A percentile compares a stretch with the other conserved stretches of the same genome.
Evolutionary conservation across 2,888 invertebrate species (phyloP).

Genomic region (Peribatodes rhomboidaria): DNA sequence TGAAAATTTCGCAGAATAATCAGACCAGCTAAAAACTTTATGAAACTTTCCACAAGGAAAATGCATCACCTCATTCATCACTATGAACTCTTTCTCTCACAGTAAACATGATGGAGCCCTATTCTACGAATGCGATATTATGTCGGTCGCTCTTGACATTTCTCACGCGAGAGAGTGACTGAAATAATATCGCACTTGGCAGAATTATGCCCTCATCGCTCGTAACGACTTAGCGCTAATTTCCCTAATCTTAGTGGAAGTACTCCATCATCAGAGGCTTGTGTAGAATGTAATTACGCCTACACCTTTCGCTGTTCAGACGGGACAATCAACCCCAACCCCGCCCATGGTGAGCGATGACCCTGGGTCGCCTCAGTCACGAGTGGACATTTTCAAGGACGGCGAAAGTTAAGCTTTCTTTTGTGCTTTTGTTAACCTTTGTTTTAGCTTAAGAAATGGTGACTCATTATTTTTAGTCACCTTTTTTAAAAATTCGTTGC

Average conservation of each 20-base stretch:
- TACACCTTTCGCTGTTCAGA: background rate
- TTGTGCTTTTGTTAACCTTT: conserved; percentile 6
- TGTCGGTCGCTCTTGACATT: too few species aligned
- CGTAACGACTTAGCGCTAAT: conserved; percentile 14
- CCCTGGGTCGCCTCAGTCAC: background rate
- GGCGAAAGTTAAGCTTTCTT: background rate
- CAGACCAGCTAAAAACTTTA: too few species aligned
- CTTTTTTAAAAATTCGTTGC: too few species aligned
- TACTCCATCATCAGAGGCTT: conserved; percentile 12
- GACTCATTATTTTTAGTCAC: background rate
- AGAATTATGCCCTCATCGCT: too few species aligned
- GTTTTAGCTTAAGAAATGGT: conserved; percentile 10
- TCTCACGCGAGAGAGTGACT: too few species aligned
- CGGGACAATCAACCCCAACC: conserved; percentile 3
- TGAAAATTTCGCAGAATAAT: too few species aligned
- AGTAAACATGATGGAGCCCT: too few species aligned
- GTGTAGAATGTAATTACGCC: conserved; percentile 4
- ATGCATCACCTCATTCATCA: conserved; percentile 11
- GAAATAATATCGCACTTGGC: too few species aligned
- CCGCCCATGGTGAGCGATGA: conserved; percentile 11
- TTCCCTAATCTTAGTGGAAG: background rate
- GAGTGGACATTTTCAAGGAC: conserved; percentile 15
- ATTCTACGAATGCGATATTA: too few species aligned
- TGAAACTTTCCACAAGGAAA: background rate
- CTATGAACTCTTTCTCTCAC: too few species aligned